Conservation (phyloP, 2,888 invertebrate genomes). For the Morpho helenor region DNA sequence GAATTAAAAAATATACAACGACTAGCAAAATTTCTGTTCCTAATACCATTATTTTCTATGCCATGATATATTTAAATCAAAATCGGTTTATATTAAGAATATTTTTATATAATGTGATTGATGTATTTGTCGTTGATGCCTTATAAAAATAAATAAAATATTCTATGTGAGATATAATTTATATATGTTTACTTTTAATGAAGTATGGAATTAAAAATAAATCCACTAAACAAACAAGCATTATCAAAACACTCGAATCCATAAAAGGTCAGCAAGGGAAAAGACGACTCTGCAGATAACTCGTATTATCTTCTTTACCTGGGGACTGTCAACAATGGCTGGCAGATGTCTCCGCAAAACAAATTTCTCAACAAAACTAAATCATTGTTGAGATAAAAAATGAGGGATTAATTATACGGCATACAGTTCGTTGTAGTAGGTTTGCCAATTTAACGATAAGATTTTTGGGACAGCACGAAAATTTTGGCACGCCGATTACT, state of each 20-base stretch:
- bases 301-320: conserved; percentile 72
- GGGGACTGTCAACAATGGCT: conserved; percentile 65
- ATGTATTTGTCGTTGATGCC: no score
- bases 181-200: conserved; percentile 6
- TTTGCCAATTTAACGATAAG: conserved; percentile 28
- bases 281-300: conserved; percentile 74
- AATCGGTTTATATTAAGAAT: no score
- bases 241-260: conserved; percentile 68
- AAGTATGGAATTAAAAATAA: conserved; percentile 32
- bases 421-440: conserved; percentile 34
- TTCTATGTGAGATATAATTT: not conserved
- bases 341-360: conserved; percentile 76
- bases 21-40: no score
- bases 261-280: conserved; percentile 63
- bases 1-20: no score
- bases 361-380: conserved; percentile 69
- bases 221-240: conserved; percentile 62
- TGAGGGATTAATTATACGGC: conserved; percentile 38
- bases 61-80: no score
- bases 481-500: no score
- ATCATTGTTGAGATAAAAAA: conserved; percentile 62
- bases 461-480: not conserved
- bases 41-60: no score
- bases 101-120: no score
- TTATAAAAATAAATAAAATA: no score